Conservation (phyloP, 1,140 invertebrate genomes). For the Drosophila repleta region DNA sequence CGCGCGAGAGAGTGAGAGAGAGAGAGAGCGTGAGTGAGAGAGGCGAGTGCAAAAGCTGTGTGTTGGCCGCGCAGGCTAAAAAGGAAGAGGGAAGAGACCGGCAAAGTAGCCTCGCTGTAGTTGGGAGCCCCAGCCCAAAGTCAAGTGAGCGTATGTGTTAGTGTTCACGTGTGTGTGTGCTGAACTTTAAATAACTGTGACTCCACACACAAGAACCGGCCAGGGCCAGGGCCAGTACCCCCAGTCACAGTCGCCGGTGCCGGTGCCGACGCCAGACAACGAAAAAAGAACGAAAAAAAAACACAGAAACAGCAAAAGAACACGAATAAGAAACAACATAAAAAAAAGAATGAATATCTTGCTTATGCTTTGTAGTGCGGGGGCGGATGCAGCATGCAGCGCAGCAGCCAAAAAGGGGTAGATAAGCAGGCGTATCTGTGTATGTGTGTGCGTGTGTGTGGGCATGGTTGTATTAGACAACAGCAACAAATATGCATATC, state of each 20-base stretch:
- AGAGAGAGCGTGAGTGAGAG: conserved; percentile 5
- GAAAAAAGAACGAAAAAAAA: conserved; percentile 8
- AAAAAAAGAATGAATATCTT: conserved; percentile 21
- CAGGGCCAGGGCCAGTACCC: conserved; percentile 47
- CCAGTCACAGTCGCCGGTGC: conserved; percentile 2
- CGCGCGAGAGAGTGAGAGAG: conserved; percentile 6
- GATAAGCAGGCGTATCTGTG: conserved; percentile 7
- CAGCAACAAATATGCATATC: conserved; percentile 39
- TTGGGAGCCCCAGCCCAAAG: conserved; percentile 59
- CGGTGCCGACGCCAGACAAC: conserved; percentile 28
- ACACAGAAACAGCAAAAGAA: conserved; percentile 18
- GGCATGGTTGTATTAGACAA: conserved; percentile 6
- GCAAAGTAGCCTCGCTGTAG: conserved; percentile 27
- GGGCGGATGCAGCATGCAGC: conserved; percentile 31
- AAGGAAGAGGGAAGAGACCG: conserved; percentile 23
- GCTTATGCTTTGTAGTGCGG: conserved; percentile 32
- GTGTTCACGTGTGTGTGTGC: conserved; percentile 26
- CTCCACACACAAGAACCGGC: conserved; percentile 71
- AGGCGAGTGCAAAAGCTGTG: conserved; percentile 2
- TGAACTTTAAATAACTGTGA: conserved; percentile 66
- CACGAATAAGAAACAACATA: conserved; percentile 10
- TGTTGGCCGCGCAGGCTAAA: conserved; percentile 12
- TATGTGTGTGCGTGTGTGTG: conserved; percentile 1
- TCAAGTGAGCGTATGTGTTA: conserved; percentile 37
- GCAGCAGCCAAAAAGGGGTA: conserved; percentile 30